A percentile compares a stretch with the other conserved stretches of the same genome.
Conservation (phyloP, 2,797 vertebrate species). For the Telmatherina bonti region DNA sequence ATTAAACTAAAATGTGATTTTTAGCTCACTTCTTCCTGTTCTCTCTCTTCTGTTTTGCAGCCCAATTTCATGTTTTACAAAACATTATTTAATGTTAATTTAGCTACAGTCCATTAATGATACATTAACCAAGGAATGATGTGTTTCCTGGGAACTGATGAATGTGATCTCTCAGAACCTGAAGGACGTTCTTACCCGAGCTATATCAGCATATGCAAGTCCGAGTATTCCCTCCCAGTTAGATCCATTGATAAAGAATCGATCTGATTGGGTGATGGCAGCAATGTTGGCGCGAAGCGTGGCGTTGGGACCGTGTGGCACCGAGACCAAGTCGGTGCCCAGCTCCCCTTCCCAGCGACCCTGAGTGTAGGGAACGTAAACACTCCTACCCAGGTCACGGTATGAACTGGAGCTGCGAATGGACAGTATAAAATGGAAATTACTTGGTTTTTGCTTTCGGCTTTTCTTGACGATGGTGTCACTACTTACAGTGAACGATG, state of each 20-base stretch:
- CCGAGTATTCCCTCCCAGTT: constrained; percentile 99
- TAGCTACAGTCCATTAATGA: neutral
- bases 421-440: neutral
- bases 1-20: neutral
- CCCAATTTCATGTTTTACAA: neutral
- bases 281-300: constrained; percentile 96
- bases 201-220: constrained; percentile 95
- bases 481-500: constrained; percentile 93
- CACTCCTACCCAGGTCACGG: constrained; percentile 90
- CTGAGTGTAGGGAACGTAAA: constrained; percentile 98
- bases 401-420: constrained; percentile 88
- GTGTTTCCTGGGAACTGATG: neutral
- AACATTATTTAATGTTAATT: neutral
- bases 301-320: constrained; percentile 94
- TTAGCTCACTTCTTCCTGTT: neutral
- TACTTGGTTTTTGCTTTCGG: neutral
- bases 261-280: constrained; percentile 96
- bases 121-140: no score
- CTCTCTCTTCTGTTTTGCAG: no score
- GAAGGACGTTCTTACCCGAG: constrained; percentile 84
- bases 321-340: constrained; percentile 94
- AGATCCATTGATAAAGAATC: constrained; percentile 99
- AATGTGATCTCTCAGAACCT: neutral
- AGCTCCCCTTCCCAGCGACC: constrained; percentile 98
- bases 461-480: neutral